Evolutionary conservation across 2,888 invertebrate species (phyloP).

Genomic region (Merodon equestris): DNA sequence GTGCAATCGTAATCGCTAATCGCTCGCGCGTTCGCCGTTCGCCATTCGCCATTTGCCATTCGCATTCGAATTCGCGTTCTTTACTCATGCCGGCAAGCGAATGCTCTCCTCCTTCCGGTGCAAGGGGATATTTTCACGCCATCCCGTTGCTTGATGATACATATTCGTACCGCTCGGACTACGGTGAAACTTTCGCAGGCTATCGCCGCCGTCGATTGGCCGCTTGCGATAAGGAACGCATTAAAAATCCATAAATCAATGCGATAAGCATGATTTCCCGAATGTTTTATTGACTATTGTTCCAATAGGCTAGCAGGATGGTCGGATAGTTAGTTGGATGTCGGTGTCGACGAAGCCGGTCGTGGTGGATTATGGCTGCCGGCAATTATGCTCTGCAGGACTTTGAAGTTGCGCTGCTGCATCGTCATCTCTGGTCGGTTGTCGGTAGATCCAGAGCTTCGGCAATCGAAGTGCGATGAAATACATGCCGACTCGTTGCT

Average conservation of each 20-base stretch:
- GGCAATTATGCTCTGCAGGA: constrained; percentile 67
- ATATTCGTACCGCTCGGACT: constrained; percentile 38
- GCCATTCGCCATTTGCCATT: too few relatives aligned
- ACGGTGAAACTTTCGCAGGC: constrained; percentile 69
- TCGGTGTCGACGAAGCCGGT: constrained; percentile 42
- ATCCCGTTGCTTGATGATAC: neutral
- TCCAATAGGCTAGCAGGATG: constrained; percentile 45
- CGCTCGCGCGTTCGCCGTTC: constrained; percentile 53
- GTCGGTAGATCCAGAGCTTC: constrained; percentile 51
- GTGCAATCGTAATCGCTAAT: constrained; percentile 58
- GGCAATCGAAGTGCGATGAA: constrained; percentile 52
- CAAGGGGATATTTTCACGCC: constrained; percentile 19
- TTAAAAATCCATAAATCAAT: constrained; percentile 79
- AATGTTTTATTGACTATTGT: constrained; percentile 80
- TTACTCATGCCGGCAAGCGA: too few relatives aligned
- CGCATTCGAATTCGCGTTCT: too few relatives aligned
- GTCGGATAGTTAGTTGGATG: constrained; percentile 12
- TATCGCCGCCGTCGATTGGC: constrained; percentile 65
- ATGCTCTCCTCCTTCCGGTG: neutral
- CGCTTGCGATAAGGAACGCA: constrained; percentile 78
- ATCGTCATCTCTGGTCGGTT: constrained; percentile 22
- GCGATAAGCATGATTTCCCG: constrained; percentile 79
- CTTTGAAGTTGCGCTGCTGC: constrained; percentile 58
- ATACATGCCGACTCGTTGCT: constrained; percentile 35
- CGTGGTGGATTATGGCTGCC: constrained; percentile 63